Conservation (phyloP, 2,797 vertebrate genomes). For the Dallia pectoralis region DNA sequence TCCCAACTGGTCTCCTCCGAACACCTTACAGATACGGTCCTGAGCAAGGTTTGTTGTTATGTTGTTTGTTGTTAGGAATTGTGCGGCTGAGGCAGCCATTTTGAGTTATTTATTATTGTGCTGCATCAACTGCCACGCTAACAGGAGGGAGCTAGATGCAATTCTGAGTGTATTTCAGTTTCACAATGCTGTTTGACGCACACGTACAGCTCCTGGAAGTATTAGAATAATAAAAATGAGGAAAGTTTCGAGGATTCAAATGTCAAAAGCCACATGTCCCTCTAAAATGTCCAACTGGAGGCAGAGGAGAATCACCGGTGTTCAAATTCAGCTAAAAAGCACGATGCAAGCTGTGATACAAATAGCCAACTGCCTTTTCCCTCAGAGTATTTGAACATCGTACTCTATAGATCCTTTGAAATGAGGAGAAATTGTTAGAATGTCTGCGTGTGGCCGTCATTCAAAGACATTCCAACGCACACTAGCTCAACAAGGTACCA, state of each 20-base stretch:
- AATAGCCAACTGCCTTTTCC: conserved; percentile 71
- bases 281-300: conserved; percentile 78
- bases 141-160: neutral
- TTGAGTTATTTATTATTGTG: conserved; percentile 3
- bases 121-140: conserved; percentile 16
- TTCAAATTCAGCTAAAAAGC: conserved; percentile 75
- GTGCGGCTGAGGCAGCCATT: conserved; percentile 17
- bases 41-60: conserved; percentile 12
- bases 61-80: conserved; percentile 27
- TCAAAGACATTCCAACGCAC: conserved; percentile 73
- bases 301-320: conserved; percentile 73
- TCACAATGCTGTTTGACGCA: conserved; percentile 52
- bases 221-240: conserved; percentile 37
- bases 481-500: conserved; percentile 55
- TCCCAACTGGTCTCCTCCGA: conserved; percentile 28
- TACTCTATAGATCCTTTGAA: conserved; percentile 68
- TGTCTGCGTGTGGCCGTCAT: conserved; percentile 64
- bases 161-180: conserved; percentile 17
- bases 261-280: conserved; percentile 63
- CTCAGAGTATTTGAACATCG: conserved; percentile 60
- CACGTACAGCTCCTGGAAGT: conserved; percentile 78
- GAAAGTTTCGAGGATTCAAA: conserved; percentile 75
- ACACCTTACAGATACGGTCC: conserved; percentile 9
- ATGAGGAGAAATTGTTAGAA: conserved; percentile 54
- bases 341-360: conserved; percentile 69